Base-by-base conservation (phyloP, 2,113 vertebrate genomes). In the Miniopterus natalensis region DNA sequence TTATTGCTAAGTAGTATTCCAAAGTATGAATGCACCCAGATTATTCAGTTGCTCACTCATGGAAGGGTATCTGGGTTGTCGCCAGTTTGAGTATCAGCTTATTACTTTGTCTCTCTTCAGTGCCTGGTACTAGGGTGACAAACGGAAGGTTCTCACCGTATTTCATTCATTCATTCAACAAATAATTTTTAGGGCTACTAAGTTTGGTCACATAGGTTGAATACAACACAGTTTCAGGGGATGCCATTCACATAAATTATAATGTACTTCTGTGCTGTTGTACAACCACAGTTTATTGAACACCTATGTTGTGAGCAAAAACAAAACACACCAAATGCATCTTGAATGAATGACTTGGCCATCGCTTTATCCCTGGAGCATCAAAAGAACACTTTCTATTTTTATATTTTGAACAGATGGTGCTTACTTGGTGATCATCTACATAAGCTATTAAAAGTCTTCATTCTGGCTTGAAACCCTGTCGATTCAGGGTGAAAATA, bases 121-220 rank as follows among this genome's bases (percentile, higher is more conserved):
- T 18, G 27, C 40, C 45, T 70, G 47, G 13, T 12, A 66, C 3
- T 63, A 0, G 27, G 5, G 12, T 75, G 49, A 74, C 53, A 65
- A 63, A 77, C 70, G 25, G 21, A 53, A 92, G 11, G 1, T 21
- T 80, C 42, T 65, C 25, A 20, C 13, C 12, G 9, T 71, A 63
- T 65, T 81, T 94, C 57, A 74, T 74, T 86, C 40, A 57, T 92
- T 70, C 53, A 92, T 73, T 49, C 18, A 90, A 66, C 23, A 95
- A 57, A 90, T 94, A n/a, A 47, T 53, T 90, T 84, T 80, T n/a
- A 87, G 80, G 18, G 12, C 4, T 9, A 13, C 31, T 6, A 47
- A 73, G 7, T 75, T 75, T 59, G 65, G 17, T 53, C 20, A 11
- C 23, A 5, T 53, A 25, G 31, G 17, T 51, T 88, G 25, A 90